Evolutionary conservation across 2,797 vertebrate species (phyloP).

Genomic region (Melanogrammus aeglefinus): DNA sequence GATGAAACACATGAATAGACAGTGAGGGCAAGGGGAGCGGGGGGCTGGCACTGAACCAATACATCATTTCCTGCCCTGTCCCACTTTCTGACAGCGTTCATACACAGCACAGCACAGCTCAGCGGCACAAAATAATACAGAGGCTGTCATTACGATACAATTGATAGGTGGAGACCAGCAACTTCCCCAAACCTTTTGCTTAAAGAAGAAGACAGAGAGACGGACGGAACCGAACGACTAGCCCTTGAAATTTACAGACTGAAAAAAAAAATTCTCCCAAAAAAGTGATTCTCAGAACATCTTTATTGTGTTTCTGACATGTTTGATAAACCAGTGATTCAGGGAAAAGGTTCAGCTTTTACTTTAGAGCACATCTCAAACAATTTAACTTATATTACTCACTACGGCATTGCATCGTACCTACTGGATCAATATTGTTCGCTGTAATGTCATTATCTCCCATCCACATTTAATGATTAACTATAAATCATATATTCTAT

Average conservation of each 20-base stretch:
- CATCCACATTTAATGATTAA: too few relatives aligned
- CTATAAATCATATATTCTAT: too few relatives aligned
- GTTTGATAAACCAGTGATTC: not conserved
- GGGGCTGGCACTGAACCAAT: not conserved
- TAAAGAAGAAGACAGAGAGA: slow-evolving; percentile 7
- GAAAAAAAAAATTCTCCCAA: not conserved
- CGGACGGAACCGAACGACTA: not conserved
- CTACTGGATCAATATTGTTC: not conserved
- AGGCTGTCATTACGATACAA: slow-evolving; percentile 51
- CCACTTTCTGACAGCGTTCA: slow-evolving; percentile 29
- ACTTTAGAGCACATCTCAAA: not conserved
- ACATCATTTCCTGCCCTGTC: slow-evolving; percentile 35
- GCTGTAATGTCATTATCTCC: not conserved
- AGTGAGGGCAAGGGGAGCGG: not conserved
- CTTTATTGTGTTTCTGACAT: not conserved
- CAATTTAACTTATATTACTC: not conserved
- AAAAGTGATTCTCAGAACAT: not conserved
- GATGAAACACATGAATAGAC: slow-evolving; percentile 26
- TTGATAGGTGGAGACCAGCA: slow-evolving; percentile 40
- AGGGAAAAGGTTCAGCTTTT: too few relatives aligned
- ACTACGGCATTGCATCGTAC: not conserved
- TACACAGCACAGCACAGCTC: slow-evolving; percentile 23
- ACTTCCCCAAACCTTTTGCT: slow-evolving; percentile 45
- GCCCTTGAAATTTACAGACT: not conserved
- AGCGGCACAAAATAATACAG: slow-evolving; percentile 28